Evolutionary conservation across 2,113 vertebrate genomes (phyloP), one percentile per base, ranked within the genome.

Genomic region (Macrotus californicus): DNA sequence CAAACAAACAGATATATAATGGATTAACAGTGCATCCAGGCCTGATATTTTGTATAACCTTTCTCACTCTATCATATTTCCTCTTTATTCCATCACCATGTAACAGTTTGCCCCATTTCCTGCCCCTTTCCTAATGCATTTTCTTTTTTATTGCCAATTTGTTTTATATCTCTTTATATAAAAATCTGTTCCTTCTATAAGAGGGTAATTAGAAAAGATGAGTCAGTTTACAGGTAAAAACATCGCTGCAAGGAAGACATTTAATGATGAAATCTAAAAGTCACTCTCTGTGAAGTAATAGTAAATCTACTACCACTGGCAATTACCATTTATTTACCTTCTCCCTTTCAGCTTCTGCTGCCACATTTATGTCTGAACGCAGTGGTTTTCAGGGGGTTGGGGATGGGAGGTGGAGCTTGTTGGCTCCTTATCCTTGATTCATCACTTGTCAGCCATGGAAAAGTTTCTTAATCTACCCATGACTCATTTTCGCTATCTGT

Each of bases 71-170:
- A 21, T 67, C 46, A 34, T 73, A n/a, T 88, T 88, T 89, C 61
- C 41, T 96, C 19, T 54, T 66, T 19, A 77, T 15, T 12, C 64
- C 22, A 43, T 66, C 22, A 48, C 52, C 59, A 91, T 29, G 21
- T 39, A 77, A 54, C 15, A 54, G 64, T 76, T 85, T 50, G 5
- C n/a, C 66, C 73, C 67, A 31, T 50, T 61, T 86, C 41, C 54
- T 66, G 41, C 50, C 46, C 48, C 19, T 89, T 82, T 92, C 36
- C 6, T 56, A 82, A 82, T 93, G 31, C 31, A 76, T 46, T 70
- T 84, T 67, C 26, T 59, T 96, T 96, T 95, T 95, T 83, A 85
- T 91, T 95, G 66, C 21, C 66, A 52, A 11, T 92, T 92, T 84
- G n/a, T 82, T 96, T 90, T 93, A 18, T 86, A 95, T 83, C 11